Conservation (phyloP, 1,140 invertebrate genomes). For the Planococcus citri region DNA sequence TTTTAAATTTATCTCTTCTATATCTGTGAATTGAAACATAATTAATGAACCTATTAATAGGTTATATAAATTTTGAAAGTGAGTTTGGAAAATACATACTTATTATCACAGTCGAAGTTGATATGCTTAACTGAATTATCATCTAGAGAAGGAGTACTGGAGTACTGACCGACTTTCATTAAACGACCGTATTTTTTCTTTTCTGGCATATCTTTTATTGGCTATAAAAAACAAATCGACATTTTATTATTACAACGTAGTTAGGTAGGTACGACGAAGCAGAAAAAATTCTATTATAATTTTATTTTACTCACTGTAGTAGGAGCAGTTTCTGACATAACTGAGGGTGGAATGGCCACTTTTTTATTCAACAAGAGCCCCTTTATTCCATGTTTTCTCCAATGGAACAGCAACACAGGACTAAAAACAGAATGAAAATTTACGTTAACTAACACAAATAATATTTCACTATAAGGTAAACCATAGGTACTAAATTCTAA, state of each 20-base stretch:
- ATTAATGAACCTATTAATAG: too few species aligned
- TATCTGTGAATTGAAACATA: not conserved
- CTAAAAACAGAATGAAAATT: not conserved
- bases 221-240: slow-evolving; percentile 34
- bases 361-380: not conserved
- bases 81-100: not conserved
- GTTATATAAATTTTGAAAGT: too few species aligned
- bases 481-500: too few species aligned
- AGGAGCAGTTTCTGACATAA: not conserved
- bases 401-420: not conserved
- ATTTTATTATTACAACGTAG: too few species aligned
- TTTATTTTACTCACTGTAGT: not conserved
- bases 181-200: slow-evolving; percentile 24
- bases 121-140: slow-evolving; percentile 5
- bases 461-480: too few species aligned
- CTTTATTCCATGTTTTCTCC: not conserved
- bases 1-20: not conserved
- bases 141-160: slow-evolving; percentile 26
- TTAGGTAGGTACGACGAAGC: too few species aligned
- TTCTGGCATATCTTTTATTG: slow-evolving; percentile 33
- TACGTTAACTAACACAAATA: too few species aligned
- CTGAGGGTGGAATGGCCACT: not conserved
- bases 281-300: too few species aligned
- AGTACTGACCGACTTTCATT: slow-evolving; percentile 26
- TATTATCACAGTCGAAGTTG: not conserved